These are phyloP conservation scores for Ceratothoa steindachneri DNA, from an alignment of 2,888 invertebrate genomes.

Conservation along the genomic window DNA sequence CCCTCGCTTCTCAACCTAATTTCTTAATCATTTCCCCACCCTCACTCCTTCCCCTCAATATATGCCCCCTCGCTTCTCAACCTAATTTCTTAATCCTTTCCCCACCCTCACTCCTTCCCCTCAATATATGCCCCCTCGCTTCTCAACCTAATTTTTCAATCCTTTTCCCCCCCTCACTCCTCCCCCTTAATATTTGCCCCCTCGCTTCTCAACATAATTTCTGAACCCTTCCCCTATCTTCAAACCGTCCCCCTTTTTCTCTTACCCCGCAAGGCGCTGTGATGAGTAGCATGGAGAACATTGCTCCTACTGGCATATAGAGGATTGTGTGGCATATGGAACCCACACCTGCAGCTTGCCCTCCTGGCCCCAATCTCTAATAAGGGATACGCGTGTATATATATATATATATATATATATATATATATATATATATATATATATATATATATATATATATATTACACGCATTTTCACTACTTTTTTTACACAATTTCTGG, in stretches of 20 bases:
- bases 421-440: slow-evolving; percentile 20
- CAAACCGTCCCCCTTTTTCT: not conserved
- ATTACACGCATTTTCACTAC: too few species aligned
- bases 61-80: not conserved
- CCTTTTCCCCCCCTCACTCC: not conserved
- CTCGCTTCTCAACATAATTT: not conserved
- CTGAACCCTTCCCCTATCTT: not conserved
- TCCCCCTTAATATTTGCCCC: not conserved
- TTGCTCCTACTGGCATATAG: too few species aligned
- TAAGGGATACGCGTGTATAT: not conserved
- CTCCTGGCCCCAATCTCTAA: too few species aligned
- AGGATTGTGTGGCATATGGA: too few species aligned
- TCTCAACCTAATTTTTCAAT: too few species aligned
- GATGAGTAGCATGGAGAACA: too few species aligned
- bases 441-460: too few species aligned
- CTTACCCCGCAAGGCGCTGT: too few species aligned
- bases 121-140: too few species aligned
- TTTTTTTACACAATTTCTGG: too few species aligned
- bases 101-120: not conserved
- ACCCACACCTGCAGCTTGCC: too few species aligned
- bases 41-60: not conserved
- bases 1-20: not conserved
- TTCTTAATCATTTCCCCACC: not conserved
- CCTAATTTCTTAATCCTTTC: not conserved
- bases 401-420: slow-evolving; percentile 21